Evolutionary conservation across 2,888 invertebrate genomes (phyloP).

Genomic region (Sinelater perroti): DNA sequence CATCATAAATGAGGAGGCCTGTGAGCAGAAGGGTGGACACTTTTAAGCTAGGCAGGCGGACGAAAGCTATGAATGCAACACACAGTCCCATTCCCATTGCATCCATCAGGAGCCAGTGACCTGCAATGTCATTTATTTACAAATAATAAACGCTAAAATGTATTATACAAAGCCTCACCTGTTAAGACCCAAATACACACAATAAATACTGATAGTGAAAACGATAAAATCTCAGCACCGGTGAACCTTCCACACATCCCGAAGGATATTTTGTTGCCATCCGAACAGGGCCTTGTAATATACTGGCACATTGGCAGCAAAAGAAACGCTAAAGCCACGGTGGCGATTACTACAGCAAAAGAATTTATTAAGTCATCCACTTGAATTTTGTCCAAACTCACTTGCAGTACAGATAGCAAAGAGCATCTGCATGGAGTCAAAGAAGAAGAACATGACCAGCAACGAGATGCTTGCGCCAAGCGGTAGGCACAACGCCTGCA

Average conservation of each 20-base stretch:
- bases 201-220: constrained; percentile 89
- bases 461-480: constrained; percentile 95
- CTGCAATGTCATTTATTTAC: constrained; percentile 43
- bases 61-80: constrained; percentile 97
- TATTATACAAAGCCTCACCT: too few relatives aligned
- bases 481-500: constrained; percentile 97
- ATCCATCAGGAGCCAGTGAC: constrained; percentile 98
- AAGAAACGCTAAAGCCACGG: constrained; percentile 95
- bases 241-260: constrained; percentile 94
- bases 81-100: constrained; percentile 99
- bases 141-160: not conserved
- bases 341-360: constrained; percentile 86
- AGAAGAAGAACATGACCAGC: constrained; percentile 98
- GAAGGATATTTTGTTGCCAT: constrained; percentile 86
- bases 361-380: too few relatives aligned
- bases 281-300: constrained; percentile 84
- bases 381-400: constrained; percentile 64
- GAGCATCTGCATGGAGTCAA: constrained; percentile 97
- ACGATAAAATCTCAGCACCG: constrained; percentile 92
- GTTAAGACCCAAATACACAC: constrained; percentile 98
- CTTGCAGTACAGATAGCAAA: constrained; percentile 97
- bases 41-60: constrained; percentile 94
- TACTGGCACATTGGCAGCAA: constrained; percentile 98
- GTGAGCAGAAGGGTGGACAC: constrained; percentile 93
- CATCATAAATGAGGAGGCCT: constrained; percentile 93